Conservation (phyloP, 2,888 invertebrate species). For the Catocala sponsa region DNA sequence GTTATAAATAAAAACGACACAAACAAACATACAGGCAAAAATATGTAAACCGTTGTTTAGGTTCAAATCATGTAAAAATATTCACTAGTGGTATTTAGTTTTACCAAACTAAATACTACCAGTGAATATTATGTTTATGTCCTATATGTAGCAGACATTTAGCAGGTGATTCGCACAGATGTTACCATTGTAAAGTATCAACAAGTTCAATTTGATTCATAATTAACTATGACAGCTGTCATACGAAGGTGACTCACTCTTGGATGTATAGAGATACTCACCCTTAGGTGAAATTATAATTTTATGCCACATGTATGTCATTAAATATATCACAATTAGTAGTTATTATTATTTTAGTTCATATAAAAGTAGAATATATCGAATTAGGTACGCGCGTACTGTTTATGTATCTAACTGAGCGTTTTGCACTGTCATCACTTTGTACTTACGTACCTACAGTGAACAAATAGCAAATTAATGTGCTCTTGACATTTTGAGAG, state of each 20-base stretch:
- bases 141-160: constrained; percentile 12
- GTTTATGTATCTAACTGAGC: not conserved
- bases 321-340: not conserved
- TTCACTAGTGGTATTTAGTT: no score
- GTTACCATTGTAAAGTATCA: constrained; percentile 27
- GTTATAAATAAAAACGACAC: no score
- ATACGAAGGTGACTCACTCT: constrained; percentile 2
- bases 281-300: not conserved
- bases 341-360: not conserved
- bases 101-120: no score
- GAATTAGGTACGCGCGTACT: no score
- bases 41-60: no score
- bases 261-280: not conserved
- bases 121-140: no score
- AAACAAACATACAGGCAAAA: no score
- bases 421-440: constrained; percentile 21
- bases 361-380: not conserved
- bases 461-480: constrained; percentile 38
- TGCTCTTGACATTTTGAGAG: constrained; percentile 53
- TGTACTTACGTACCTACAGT: constrained; percentile 24
- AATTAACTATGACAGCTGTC: constrained; percentile 35
- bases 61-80: no score
- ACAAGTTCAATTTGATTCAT: constrained; percentile 42
- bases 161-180: constrained; percentile 19
- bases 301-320: not conserved